These are phyloP conservation scores for Desmodus rotundus DNA, from an alignment of 2,113 vertebrate genomes.

Conservation along the genomic window DNA sequence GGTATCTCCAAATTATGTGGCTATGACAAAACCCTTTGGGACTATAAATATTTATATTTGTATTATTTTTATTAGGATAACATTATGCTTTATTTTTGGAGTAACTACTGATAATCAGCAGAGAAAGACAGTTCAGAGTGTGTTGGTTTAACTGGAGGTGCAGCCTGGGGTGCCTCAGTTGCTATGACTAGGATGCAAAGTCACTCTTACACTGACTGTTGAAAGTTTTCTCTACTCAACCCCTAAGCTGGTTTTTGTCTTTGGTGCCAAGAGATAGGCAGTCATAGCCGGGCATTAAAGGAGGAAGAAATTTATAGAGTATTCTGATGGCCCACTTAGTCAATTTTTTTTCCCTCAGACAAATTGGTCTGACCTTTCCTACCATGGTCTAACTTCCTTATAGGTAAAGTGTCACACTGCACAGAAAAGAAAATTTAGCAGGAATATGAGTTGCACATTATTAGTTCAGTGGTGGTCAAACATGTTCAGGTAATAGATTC, in stretches of 20 bases:
- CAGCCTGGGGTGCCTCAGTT: background rate
- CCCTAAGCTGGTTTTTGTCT: constrained; percentile 25
- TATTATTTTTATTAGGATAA: constrained; percentile 28
- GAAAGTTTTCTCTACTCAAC: constrained; percentile 37
- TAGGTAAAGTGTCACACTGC: constrained; percentile 46
- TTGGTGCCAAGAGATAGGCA: constrained; percentile 21
- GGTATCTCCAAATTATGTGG: constrained; percentile 35
- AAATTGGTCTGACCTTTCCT: constrained; percentile 67
- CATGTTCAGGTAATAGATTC: constrained; percentile 38
- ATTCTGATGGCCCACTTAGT: constrained; percentile 22
- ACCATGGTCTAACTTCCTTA: constrained; percentile 47
- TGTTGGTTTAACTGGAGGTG: constrained; percentile 14
- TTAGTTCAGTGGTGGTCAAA: constrained; percentile 52
- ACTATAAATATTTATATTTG: constrained; percentile 46
- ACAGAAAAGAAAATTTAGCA: constrained; percentile 52
- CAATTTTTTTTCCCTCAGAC: background rate
- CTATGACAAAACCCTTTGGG: background rate
- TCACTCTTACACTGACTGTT: background rate
- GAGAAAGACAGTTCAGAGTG: background rate
- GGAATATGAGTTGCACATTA: constrained; percentile 49
- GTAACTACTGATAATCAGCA: constrained; percentile 43
- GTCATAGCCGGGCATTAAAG: constrained; percentile 45
- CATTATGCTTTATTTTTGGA: constrained; percentile 16
- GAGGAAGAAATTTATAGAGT: constrained; percentile 40
- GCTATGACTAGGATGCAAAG: constrained; percentile 19